phyloP scores from a whole-genome alignment of 2,113 vertebrate species.

The Pollimyrus isidori region DNA sequence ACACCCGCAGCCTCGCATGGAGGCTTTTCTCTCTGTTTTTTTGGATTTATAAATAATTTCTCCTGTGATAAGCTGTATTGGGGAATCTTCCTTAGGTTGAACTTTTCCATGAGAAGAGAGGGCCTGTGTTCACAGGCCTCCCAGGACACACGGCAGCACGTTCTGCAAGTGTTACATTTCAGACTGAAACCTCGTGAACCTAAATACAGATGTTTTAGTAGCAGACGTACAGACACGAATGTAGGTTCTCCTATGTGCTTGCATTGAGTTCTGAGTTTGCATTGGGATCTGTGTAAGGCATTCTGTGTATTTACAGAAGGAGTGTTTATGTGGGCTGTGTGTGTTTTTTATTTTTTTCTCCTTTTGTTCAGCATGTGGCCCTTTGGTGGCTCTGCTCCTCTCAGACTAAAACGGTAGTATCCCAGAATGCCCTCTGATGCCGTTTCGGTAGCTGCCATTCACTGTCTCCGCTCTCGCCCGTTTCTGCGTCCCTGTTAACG shows the following conservation, averaged over 20 bases:
- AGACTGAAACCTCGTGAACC: neutral
- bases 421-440: neutral
- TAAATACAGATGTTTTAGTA: neutral
- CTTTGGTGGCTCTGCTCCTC: neutral
- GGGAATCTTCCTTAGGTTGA: neutral
- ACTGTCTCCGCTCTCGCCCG: neutral
- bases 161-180: neutral
- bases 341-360: neutral
- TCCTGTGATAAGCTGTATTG: neutral
- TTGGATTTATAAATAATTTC: neutral
- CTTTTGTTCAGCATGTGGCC: neutral
- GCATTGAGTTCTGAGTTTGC: neutral
- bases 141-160: neutral
- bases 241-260: neutral
- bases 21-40: neutral
- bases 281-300: neutral
- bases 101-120: neutral
- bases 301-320: neutral
- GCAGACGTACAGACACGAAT: neutral
- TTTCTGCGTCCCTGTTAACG: neutral
- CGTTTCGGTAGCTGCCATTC: neutral
- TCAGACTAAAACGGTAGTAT: neutral
- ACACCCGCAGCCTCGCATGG: neutral
- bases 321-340: neutral
- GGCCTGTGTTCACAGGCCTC: neutral